Conservation (phyloP, 2,113 vertebrate species). For the Pristiophorus japonicus region DNA sequence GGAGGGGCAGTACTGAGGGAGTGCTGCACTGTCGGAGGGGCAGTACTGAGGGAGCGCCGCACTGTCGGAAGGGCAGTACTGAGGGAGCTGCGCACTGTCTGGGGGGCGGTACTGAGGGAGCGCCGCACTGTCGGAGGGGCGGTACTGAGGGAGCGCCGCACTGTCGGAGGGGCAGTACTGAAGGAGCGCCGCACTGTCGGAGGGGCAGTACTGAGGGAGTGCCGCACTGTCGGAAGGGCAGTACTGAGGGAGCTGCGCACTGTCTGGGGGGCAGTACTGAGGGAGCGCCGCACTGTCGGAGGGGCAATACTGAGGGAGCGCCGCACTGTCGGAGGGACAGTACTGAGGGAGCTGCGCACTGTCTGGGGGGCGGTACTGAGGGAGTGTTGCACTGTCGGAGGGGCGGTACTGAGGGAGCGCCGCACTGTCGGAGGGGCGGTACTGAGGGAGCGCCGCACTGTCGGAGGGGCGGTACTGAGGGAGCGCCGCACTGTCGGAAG, state of each 20-base stretch:
- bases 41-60: background rate
- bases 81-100: no score
- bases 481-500: background rate
- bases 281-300: background rate
- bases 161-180: background rate
- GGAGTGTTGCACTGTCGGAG: no score
- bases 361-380: background rate
- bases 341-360: background rate
- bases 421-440: background rate
- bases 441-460: no score
- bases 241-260: no score
- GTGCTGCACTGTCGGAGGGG: background rate
- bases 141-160: background rate
- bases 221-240: background rate
- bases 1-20: background rate
- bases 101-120: background rate
- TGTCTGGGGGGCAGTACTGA: background rate
- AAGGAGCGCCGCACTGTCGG: no score
- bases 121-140: background rate
- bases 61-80: background rate
- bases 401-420: background rate
- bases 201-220: background rate
- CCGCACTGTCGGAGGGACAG: background rate
- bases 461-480: background rate
- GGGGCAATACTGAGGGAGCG: no score